Evolutionary conservation across 2,797 vertebrate genomes (phyloP), one percentile per base, ranked within the genome.

Genomic region (Cetoscarus ocellatus): DNA sequence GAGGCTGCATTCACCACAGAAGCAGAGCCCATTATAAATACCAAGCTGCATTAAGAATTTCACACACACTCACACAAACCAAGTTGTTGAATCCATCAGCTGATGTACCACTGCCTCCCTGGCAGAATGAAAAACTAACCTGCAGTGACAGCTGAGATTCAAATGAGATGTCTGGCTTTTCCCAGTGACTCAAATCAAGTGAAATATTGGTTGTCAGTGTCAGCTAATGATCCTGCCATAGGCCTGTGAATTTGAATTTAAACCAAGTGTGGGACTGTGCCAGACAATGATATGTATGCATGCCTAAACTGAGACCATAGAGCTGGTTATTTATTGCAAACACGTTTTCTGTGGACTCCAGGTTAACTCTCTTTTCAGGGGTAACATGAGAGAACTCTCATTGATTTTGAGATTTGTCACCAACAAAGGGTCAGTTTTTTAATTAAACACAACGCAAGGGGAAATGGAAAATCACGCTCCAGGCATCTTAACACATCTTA

Each of bases 91-190:
- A 17, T 4, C 35, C 57, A 58, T 57, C 62, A 63, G 38, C 44
- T 42, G 27, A 50, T 35, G 61, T 55, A 61, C 44, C 48, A 43
- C 55, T 73, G 63, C 39, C 27, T 61, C 64, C 54, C 72, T 76
- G 49, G 52, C 55, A 77, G 58, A 40, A 4, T 27, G 27, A 27
- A 27, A 27, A 27, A 27, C 27, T 27, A 27, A 27, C 27, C 27
- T 27, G 52, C 17, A 67, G 15, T 36, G 51, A 54, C 9, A 18
- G 65, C 55, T 75, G 42, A 63, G 67, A 82, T 79, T 75, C 44
- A 82, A 88, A 87, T 63, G 53, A 83, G 68, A 70, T 60, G 61
- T 68, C 14, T 63, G 44, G n/a, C 56, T 73, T 72, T 53, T 54
- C 18, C n/a, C 35, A 0, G 19, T 36, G 39, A 77, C 83, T 72